A percentile compares a stretch with the other conserved stretches of the same genome.
Conservation (phyloP, 2,888 invertebrate species). For the Sialis fuliginosa region DNA sequence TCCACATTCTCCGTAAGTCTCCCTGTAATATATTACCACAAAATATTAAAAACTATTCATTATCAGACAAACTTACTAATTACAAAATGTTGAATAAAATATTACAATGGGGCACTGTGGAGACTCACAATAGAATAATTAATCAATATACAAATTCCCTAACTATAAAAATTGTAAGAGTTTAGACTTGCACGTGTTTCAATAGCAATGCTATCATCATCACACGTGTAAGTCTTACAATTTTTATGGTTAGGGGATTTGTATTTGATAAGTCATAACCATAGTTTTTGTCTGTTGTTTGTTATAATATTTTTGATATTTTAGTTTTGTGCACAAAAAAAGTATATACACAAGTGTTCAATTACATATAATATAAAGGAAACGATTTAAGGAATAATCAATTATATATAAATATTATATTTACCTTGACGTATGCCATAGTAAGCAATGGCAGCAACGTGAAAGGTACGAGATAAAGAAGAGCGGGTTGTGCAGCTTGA, state of each 20-base stretch:
- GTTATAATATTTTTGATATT: no score
- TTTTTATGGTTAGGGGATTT: no score
- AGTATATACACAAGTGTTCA: background rate
- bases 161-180: no score
- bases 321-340: background rate
- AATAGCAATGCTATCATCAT: no score
- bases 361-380: background rate
- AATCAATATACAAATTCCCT: no score
- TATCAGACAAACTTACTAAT: no score
- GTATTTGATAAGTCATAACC: no score
- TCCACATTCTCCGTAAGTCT: conserved; percentile 95
- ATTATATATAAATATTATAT: conserved; percentile 9
- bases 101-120: no score
- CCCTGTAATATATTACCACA: conserved; percentile 42
- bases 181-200: no score
- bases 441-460: conserved; percentile 88
- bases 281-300: no score
- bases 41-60: conserved; percentile 1
- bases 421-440: conserved; percentile 94
- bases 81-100: background rate
- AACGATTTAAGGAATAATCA: background rate
- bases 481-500: conserved; percentile 94
- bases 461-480: conserved; percentile 93
- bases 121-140: no score
- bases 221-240: no score